Evolutionary conservation across 2,113 vertebrate genomes (phyloP).

Genomic region (Melanocharis versteri): DNA sequence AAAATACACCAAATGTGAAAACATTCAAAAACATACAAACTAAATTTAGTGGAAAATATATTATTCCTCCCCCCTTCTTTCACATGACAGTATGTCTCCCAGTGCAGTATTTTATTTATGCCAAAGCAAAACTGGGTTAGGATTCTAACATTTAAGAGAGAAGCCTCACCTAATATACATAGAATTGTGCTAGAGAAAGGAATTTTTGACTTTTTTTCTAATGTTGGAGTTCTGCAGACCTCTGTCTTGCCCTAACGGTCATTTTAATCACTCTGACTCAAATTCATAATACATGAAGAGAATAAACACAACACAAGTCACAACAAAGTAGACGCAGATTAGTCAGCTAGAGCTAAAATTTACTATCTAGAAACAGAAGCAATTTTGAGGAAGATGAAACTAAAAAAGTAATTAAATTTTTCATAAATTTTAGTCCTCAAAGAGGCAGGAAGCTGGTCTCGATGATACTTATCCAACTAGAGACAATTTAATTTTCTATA

Average conservation of each 20-base stretch:
- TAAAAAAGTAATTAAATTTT: not conserved
- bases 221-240: not conserved
- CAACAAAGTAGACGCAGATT: not conserved
- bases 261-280: not conserved
- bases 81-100: not conserved
- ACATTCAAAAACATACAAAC: not conserved
- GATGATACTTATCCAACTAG: not conserved
- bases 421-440: not conserved
- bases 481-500: not conserved
- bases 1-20: not conserved
- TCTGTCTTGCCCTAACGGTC: not conserved
- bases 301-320: not conserved
- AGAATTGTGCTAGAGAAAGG: not conserved
- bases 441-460: not conserved
- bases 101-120: not conserved
- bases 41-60: not conserved
- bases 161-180: not conserved
- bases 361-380: not conserved
- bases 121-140: not conserved
- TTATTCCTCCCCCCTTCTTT: not conserved
- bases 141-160: not conserved
- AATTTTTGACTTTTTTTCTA: not conserved
- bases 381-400: not conserved
- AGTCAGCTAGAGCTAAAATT: not conserved
- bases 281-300: not conserved